Evolutionary conservation across 2,888 invertebrate genomes (phyloP).

Genomic region (Periphyllus acericola): DNA sequence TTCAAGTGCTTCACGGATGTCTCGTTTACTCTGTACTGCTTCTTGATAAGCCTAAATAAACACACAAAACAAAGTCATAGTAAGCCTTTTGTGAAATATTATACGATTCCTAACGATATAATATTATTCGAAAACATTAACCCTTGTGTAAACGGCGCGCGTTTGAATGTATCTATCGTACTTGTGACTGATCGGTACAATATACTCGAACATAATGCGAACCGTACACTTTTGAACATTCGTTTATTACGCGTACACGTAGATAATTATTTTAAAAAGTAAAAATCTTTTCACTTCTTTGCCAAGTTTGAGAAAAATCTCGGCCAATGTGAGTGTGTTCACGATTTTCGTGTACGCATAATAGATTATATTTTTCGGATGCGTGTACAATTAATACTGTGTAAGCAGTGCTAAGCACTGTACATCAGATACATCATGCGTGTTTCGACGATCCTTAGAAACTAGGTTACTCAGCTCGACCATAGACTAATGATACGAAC

Average conservation of each 20-base stretch:
- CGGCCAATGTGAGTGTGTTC: too few species aligned
- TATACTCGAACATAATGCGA: too few species aligned
- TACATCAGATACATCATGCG: neutral
- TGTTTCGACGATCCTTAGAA: neutral
- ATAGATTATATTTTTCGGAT: too few species aligned
- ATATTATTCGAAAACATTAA: neutral
- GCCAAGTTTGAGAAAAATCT: neutral
- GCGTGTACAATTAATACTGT: too few species aligned
- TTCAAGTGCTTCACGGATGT: slow-evolving; percentile 77
- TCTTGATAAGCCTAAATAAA: slow-evolving; percentile 78
- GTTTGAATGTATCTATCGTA: too few species aligned
- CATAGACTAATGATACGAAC: neutral
- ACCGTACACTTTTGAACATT: too few species aligned
- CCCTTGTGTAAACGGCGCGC: too few species aligned
- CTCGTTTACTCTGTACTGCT: slow-evolving; percentile 72
- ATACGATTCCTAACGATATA: neutral
- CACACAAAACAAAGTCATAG: slow-evolving; percentile 54
- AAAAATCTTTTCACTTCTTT: neutral
- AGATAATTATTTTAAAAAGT: neutral
- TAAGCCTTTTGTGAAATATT: neutral
- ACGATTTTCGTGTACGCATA: too few species aligned
- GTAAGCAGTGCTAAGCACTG: too few species aligned
- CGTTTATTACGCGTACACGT: too few species aligned
- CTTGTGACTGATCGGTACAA: too few species aligned
- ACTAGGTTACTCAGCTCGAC: slow-evolving; percentile 16